A percentile compares a stretch with the other conserved stretches of the same genome.
These are phyloP conservation scores for Chrysopilus asiliformis DNA, from an alignment of 2,888 invertebrate species.

Conservation along the genomic window DNA sequence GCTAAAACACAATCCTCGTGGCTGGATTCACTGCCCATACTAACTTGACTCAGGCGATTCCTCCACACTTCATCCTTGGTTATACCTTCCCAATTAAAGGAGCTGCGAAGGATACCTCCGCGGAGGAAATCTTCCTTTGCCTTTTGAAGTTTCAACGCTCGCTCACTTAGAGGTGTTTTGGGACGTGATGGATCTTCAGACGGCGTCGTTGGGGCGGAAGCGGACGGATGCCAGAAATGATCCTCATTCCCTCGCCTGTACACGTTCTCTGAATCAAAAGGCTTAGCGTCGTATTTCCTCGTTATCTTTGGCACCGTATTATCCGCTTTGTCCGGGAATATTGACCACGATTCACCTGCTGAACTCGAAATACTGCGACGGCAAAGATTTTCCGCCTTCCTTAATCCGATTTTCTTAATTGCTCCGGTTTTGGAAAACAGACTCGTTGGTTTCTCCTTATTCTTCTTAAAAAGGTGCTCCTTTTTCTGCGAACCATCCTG, in stretches of 20 bases:
- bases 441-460: slow-evolving; percentile 21
- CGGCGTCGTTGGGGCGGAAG: slow-evolving; percentile 20
- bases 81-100: slow-evolving; percentile 9
- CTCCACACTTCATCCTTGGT: slow-evolving; percentile 9
- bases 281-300: slow-evolving; percentile 28
- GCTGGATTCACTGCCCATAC: slow-evolving; percentile 48
- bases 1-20: slow-evolving; percentile 40
- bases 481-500: slow-evolving; percentile 11
- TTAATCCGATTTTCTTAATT: slow-evolving; percentile 20
- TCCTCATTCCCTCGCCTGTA: slow-evolving; percentile 17
- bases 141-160: slow-evolving; percentile 47
- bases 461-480: slow-evolving; percentile 28
- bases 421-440: slow-evolving; percentile 16
- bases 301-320: slow-evolving; percentile 31
- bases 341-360: slow-evolving; percentile 9
- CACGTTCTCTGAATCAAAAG: slow-evolving; percentile 26
- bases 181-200: slow-evolving; percentile 20
- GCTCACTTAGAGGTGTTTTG: slow-evolving; percentile 32
- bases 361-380: slow-evolving; percentile 14
- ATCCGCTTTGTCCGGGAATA: slow-evolving; percentile 25
- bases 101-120: slow-evolving; percentile 21
- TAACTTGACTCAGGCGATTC: slow-evolving; percentile 44
- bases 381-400: slow-evolving; percentile 16
- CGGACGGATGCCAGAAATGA: slow-evolving; percentile 11
- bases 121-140: slow-evolving; percentile 62